These are phyloP conservation scores for Plutella xylostella DNA, from an alignment of 2,888 invertebrate genomes.

Conservation along the genomic window DNA sequence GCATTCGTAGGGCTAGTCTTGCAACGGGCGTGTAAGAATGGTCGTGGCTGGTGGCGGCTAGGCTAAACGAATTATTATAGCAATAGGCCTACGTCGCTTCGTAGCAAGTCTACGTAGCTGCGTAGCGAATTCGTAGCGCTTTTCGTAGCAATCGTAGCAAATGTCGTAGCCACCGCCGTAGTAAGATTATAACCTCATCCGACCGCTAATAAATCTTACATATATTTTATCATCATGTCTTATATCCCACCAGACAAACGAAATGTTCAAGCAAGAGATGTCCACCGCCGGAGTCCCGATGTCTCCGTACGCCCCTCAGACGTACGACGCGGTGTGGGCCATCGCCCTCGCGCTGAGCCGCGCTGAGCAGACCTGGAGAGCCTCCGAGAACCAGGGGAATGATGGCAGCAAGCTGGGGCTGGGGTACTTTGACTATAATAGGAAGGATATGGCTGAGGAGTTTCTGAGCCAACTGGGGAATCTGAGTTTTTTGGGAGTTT, in stretches of 20 bases:
- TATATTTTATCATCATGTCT: conserved; percentile 6
- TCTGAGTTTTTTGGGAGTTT: conserved; percentile 85
- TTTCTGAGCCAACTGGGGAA: conserved; percentile 79
- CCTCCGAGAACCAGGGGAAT: conserved; percentile 22
- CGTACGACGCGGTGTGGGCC: conserved; percentile 93
- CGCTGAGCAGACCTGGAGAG: conserved; percentile 71
- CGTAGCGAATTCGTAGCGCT: no score
- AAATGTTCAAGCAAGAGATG: conserved; percentile 73
- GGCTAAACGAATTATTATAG: no score
- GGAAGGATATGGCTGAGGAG: conserved; percentile 78
- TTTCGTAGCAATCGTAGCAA: no score
- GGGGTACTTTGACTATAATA: conserved; percentile 78
- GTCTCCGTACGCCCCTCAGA: conserved; percentile 80
- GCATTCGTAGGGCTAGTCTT: no score
- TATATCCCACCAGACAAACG: conserved; percentile 64
- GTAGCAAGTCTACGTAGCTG: no score
- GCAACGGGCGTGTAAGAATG: no score
- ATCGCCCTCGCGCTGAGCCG: conserved; percentile 82
- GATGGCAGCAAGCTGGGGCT: conserved; percentile 41
- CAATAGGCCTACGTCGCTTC: no score
- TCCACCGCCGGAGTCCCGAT: conserved; percentile 60
- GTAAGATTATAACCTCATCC: no score
- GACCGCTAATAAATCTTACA: no score
- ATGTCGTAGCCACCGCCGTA: no score
- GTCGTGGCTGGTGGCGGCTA: conserved; percentile 85